Base-by-base conservation (phyloP, 2,888 invertebrate genomes). In the Zele albiditarsus region DNA sequence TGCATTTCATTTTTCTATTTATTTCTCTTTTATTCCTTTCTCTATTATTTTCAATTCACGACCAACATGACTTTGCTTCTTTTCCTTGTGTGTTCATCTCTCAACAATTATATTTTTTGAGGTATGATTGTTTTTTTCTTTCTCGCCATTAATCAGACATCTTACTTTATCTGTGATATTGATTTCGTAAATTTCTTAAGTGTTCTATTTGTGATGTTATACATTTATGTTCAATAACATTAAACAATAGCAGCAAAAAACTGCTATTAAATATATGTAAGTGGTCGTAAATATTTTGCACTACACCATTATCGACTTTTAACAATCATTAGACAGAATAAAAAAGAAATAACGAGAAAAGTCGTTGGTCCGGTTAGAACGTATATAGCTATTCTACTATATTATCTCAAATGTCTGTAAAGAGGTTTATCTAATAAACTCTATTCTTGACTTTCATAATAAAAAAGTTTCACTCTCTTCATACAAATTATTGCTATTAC, bases 71-170 rank as follows among this genome's bases (percentile, higher is more conserved):
- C 84, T 85, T 87, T 85, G 84, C 76, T 79, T 80, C n/a, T 14
- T 53, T 72, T 78, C 81, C 77, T 79, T 84, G 83, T 84, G 81
- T 80, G 80, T 82, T 82, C 80, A 79, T 81, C 81, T 82, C 81
- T 82, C 82, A 85, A 83, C 82, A 87, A 84, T 84, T 84, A 82
- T 78, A 80, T 79, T 80, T 81, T 81, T 80, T 77, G 82, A 70
- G 77, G 71, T 77, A 75, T 78, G 81, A 74, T 23, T 75, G 25
- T 60, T 28, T 27, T 66, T 33, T 33, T 57, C 57, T 73, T 60
- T 68, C 33, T 23, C 10, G 16, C 10, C 38, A n/a, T 38, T n/a
- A 66, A n/a, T n/a, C 20, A 16, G 20, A 16, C n/a, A n/a, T 33
- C 25, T 42, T 60, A 23, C 25, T 42, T 60, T 14, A 25, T 10